Evolutionary conservation across 2,888 invertebrate species (phyloP).

Genomic region (Stenoptilia bipunctidactyla): DNA sequence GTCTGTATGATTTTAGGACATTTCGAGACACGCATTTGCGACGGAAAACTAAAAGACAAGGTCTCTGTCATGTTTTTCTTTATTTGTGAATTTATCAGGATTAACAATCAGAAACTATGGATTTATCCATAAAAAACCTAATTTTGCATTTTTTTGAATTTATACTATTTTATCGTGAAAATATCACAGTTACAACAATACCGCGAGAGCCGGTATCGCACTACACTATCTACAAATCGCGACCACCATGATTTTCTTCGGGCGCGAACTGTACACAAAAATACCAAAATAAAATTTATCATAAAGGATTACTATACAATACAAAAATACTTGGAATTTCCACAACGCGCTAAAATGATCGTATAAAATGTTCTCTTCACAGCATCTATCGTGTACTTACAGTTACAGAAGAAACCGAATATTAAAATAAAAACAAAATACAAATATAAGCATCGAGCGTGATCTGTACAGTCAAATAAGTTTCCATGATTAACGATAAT

Average conservation of each 20-base stretch:
- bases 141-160: constrained; percentile 57
- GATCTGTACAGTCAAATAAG: constrained; percentile 47
- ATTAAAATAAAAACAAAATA: constrained; percentile 26
- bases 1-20: too few species aligned
- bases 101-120: constrained; percentile 48
- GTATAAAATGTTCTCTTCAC: not conserved
- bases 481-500: constrained; percentile 18
- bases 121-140: constrained; percentile 46
- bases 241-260: constrained; percentile 38
- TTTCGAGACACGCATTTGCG: too few species aligned
- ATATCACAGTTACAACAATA: constrained; percentile 49
- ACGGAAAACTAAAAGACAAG: too few species aligned
- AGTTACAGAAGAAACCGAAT: constrained; percentile 22
- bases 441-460: constrained; percentile 27
- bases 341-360: constrained; percentile 18
- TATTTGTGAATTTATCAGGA: constrained; percentile 57
- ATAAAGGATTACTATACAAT: constrained; percentile 35
- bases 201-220: constrained; percentile 32
- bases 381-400: constrained; percentile 13
- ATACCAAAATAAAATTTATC: constrained; percentile 54
- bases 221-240: constrained; percentile 40
- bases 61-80: constrained; percentile 19
- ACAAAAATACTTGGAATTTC: constrained; percentile 47
- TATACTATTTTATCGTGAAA: constrained; percentile 29
- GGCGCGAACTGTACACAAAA: constrained; percentile 52